Conservation (phyloP, 2,888 invertebrate genomes). For the Mellilla xanthometata region DNA sequence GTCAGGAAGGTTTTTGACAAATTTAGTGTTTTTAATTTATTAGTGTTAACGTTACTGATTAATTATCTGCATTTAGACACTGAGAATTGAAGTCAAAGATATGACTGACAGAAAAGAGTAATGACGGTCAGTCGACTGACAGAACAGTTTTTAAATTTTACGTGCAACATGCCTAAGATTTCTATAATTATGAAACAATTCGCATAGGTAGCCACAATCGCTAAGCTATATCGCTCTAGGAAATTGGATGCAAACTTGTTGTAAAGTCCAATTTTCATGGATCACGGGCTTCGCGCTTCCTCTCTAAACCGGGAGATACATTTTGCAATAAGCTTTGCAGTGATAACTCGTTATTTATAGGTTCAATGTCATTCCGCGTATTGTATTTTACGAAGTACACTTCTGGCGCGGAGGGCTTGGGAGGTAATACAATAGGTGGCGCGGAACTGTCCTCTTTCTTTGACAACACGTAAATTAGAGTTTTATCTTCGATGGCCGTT, state of each 20-base stretch:
- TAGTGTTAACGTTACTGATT: too few relatives aligned
- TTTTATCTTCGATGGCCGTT: conserved; percentile 85
- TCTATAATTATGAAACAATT: too few relatives aligned
- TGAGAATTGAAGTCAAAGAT: too few relatives aligned
- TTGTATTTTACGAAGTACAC: conserved; percentile 88
- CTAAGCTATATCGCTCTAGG: conserved; percentile 1
- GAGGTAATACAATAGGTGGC: conserved; percentile 48
- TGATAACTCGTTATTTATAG: conserved; percentile 29
- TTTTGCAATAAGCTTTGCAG: conserved; percentile 24
- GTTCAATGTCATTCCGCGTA: conserved; percentile 31
- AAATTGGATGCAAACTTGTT: conserved; percentile 7
- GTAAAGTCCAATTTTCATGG: conserved; percentile 7
- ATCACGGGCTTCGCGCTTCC: conserved; percentile 7
- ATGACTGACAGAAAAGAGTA: too few relatives aligned
- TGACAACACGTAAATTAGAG: conserved; percentile 88
- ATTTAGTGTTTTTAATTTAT: too few relatives aligned
- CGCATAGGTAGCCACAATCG: conserved; percentile 1
- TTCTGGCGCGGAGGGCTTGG: conserved; percentile 80
- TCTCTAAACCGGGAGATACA: conserved; percentile 30
- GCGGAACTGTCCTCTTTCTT: conserved; percentile 86
- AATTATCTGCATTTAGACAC: too few relatives aligned
- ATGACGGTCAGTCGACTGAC: too few relatives aligned
- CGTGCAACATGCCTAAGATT: too few relatives aligned
- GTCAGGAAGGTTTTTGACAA: too few relatives aligned
- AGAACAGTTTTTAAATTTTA: too few relatives aligned